Conservation (phyloP, 2,113 vertebrate genomes). For the Recurvirostra avosetta region DNA sequence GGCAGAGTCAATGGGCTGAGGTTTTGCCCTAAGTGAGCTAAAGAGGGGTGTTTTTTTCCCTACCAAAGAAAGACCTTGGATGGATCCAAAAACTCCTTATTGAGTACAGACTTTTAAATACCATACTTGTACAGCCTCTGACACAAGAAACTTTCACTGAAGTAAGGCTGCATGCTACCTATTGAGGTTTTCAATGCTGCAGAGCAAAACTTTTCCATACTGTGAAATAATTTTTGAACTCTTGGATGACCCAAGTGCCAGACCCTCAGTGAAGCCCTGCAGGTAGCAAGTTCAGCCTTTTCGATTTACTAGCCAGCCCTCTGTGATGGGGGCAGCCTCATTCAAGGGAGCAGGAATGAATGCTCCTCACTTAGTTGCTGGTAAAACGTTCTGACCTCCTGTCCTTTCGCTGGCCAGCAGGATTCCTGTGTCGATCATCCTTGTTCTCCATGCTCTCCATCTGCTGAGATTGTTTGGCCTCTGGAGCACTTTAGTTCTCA, state of each 20-base stretch:
- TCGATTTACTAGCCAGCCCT: background rate
- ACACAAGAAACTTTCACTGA: background rate
- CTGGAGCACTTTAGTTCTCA: background rate
- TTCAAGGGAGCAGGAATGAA: background rate
- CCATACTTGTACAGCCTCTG: background rate
- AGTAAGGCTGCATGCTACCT: background rate
- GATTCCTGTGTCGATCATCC: background rate
- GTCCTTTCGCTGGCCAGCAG: background rate
- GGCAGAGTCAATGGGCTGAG: background rate
- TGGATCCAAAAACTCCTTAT: background rate
- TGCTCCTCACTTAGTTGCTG: background rate
- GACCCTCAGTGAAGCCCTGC: background rate
- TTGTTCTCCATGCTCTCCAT: background rate
- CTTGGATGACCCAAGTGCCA: background rate
- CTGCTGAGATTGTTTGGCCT: background rate
- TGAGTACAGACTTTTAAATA: background rate
- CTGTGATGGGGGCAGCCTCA: background rate
- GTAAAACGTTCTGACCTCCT: background rate
- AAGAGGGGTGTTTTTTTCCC: background rate
- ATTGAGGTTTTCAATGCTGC: background rate
- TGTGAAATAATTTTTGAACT: background rate
- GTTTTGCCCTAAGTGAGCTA: background rate
- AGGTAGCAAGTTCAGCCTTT: background rate
- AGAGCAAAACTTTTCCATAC: background rate
- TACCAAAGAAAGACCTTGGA: background rate